Evolutionary conservation across 2,113 vertebrate species (phyloP).

Genomic region (Chionomys nivalis): DNA sequence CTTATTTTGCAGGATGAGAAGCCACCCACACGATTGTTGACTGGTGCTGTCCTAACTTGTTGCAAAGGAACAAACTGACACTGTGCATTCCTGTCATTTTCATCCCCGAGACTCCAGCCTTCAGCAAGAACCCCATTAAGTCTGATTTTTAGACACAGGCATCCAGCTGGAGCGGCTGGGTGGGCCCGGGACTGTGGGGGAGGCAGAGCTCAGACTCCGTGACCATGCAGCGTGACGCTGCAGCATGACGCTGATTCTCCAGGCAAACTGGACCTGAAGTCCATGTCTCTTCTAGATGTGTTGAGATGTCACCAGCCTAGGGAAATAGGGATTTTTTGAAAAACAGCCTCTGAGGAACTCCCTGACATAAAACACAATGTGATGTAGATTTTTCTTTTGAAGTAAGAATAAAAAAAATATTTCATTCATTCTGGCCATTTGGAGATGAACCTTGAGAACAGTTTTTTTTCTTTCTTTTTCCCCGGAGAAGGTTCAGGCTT

Average conservation of each 20-base stretch:
- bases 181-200: neutral
- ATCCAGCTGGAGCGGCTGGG: neutral
- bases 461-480: neutral
- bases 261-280: neutral
- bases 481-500: neutral
- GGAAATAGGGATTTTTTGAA: neutral
- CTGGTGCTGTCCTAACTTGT: neutral
- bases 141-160: neutral
- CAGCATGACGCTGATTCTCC: neutral
- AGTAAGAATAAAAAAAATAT: conserved; percentile 20
- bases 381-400: conserved; percentile 47
- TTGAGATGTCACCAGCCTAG: neutral
- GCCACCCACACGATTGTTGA: neutral
- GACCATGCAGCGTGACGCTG: rapidly evolving
- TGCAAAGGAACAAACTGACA: neutral
- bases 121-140: neutral
- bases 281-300: neutral
- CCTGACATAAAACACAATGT: neutral
- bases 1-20: conserved; percentile 1
- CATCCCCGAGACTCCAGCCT: neutral
- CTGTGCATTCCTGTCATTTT: neutral
- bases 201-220: neutral
- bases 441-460: neutral
- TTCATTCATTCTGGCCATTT: neutral
- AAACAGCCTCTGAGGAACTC: neutral